phyloP scores from a whole-genome alignment of 2,797 vertebrate species.

The Brachyalestes nurse region DNA sequence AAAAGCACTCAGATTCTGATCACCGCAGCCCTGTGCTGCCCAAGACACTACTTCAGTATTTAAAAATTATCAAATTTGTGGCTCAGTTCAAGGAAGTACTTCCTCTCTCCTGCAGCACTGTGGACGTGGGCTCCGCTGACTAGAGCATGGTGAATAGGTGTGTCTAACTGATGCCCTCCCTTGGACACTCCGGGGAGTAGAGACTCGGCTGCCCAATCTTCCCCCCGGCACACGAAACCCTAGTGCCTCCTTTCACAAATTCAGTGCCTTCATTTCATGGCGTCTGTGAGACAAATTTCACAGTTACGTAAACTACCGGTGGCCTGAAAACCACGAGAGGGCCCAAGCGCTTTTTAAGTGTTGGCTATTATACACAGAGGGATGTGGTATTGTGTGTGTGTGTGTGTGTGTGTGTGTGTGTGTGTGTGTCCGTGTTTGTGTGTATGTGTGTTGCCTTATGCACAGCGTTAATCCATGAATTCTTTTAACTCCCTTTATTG shows the following conservation, averaged over 20 bases:
- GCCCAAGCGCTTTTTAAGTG: constrained; percentile 7
- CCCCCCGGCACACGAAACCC: constrained; percentile 10
- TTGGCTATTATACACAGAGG: constrained; percentile 10
- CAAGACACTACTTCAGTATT: background rate
- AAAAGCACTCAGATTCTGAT: background rate
- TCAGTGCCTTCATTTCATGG: constrained; percentile 31
- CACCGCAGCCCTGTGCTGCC: background rate
- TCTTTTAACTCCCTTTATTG: constrained; percentile 77
- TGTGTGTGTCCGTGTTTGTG: background rate
- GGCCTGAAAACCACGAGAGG: constrained; percentile 22
- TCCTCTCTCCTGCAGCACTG: constrained; percentile 43
- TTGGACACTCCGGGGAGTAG: constrained; percentile 46
- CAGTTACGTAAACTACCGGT: constrained; percentile 18
- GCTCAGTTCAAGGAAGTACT: constrained; percentile 28
- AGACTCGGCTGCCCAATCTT: constrained; percentile 21
- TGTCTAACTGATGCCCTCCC: constrained; percentile 53
- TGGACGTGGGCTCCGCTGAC: constrained; percentile 50
- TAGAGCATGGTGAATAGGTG: constrained; percentile 50
- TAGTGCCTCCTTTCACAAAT: constrained; percentile 27
- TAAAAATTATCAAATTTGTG: constrained; percentile 19
- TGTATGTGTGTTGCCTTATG: constrained; percentile 22
- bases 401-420: constrained; percentile 15
- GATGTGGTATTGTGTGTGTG: constrained; percentile 2
- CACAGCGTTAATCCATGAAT: constrained; percentile 15
- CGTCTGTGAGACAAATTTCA: constrained; percentile 37